Base-by-base conservation (phyloP, 2,113 vertebrate genomes). In the Athene noctua region DNA sequence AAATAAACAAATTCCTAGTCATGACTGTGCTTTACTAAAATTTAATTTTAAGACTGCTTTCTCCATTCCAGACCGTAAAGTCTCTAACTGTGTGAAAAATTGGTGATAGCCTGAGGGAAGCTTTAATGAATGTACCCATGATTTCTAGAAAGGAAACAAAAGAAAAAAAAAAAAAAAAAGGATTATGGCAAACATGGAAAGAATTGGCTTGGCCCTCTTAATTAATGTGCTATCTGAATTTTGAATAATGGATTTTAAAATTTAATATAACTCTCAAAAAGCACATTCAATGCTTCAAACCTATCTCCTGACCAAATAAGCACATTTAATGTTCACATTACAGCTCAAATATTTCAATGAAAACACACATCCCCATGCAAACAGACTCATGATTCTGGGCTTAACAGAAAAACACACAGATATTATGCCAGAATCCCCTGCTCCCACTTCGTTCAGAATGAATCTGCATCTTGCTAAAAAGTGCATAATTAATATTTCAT, bases 401-500 rank as follows among this genome's bases (percentile, higher is more conserved):
- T 66, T 27, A 68, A 17, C 18, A 72, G 42, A 32, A 75, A 75
- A 92, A 59, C 65, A 72, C 83, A 77, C 22, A 77, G 88, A 15
- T 17, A 51, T 17, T 46, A 10, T 5, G 29, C 19, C 49, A 72
- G 74, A 59, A 59, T 90, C 58, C 80, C 80, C 63, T 3, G 66
- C 75, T 96, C 75, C 80, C 54, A 30, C 44, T 54, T 57, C 3
- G 5, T 4, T 86, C 81, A 46, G 62, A 90, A 91, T 86, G 77
- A 94, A 97, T 96, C 95, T 96, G 95, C 94, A 95, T 89, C 91
- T 89, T 91, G 88, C 95, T 96, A 92, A 97, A 95, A 88, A 93
- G 86, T 40, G 46, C 63, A 61, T 80, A 96, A 98, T 98, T 97
- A 97, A 94, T 98, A 97, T 98, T 98, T 98, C 93, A 98, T 93